phyloP scores from a whole-genome alignment of 2,113 vertebrate genomes.

The Chiloscyllium plagiosum region DNA sequence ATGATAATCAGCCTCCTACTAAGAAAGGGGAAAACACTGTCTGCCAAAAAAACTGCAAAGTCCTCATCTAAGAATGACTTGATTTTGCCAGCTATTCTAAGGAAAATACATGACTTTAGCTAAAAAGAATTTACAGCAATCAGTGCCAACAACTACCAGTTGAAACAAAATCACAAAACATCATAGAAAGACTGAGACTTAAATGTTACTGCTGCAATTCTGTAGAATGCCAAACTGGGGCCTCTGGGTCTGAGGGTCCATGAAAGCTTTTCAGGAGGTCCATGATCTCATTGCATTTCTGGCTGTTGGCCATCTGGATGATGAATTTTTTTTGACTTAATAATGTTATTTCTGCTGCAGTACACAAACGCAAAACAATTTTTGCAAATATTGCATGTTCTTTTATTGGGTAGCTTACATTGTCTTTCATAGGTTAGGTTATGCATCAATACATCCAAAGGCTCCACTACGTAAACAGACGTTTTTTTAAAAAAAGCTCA shows the following conservation, averaged over 20 bases:
- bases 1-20: background rate
- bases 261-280: background rate
- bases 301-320: background rate
- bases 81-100: conserved; percentile 14
- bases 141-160: conserved; percentile 23
- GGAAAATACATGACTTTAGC: conserved; percentile 30
- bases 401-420: background rate
- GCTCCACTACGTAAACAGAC: background rate
- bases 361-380: background rate
- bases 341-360: background rate
- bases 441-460: background rate
- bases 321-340: background rate
- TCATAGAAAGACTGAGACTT: background rate
- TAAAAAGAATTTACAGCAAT: background rate
- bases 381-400: background rate
- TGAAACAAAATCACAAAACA: background rate
- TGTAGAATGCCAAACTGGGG: background rate
- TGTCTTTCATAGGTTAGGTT: background rate
- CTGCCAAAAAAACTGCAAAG: conserved; percentile 9
- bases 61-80: background rate
- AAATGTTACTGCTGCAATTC: too few species aligned
- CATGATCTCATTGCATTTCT: background rate
- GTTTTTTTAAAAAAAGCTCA: background rate
- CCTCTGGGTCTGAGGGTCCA: background rate
- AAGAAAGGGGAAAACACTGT: background rate